Evolutionary conservation across 2,797 vertebrate species (phyloP), one percentile per base, ranked within the genome.

Genomic region (Sebastes cheni): DNA sequence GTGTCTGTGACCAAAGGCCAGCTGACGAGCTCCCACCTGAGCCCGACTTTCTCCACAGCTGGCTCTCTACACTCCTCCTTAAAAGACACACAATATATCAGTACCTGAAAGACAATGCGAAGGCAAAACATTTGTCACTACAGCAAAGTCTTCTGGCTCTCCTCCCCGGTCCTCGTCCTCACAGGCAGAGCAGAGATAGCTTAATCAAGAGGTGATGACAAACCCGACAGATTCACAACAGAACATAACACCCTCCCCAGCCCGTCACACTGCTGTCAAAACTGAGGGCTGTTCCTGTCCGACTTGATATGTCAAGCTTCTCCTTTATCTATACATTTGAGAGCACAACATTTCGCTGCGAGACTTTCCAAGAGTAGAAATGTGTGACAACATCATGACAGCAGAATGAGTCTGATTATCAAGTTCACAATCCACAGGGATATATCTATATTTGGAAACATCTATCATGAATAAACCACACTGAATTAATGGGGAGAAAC

Each of bases 191-290:
- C 83, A 72, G 81, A 84, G 80, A 88, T 58, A 79, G 86, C 79
- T 67, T 90, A 67, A 92, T 88, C 91, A 80, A 67, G 86, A 91
- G 90, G 89, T 82, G 93, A 91, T 88, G 93, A 92, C 90, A 91
- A 82, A 30, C 34, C 62, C 6, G 85, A 77, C 86, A 86, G 72
- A 68, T 83, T 86, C 80, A 65, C 80, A 88, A 79, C 86, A 71
- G 64, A 83, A 66, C 74, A 85, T 79, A 83, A 91, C 91, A 91
- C 89, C 81, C 83, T 79, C 75, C 61, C 72, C 7, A 55, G 72
- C 46, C 39, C 58, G 42, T 80, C 72, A 55, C 55, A 18, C 68
- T 42, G 72, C 90, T 88, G 88, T 90, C 88, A 89, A 76, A 88
- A 79, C 78, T 13, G 25, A 75, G 79, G 65, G 77, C 79, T 46